Conservation (phyloP, 2,113 vertebrate genomes). For the Lagopus leucura region DNA sequence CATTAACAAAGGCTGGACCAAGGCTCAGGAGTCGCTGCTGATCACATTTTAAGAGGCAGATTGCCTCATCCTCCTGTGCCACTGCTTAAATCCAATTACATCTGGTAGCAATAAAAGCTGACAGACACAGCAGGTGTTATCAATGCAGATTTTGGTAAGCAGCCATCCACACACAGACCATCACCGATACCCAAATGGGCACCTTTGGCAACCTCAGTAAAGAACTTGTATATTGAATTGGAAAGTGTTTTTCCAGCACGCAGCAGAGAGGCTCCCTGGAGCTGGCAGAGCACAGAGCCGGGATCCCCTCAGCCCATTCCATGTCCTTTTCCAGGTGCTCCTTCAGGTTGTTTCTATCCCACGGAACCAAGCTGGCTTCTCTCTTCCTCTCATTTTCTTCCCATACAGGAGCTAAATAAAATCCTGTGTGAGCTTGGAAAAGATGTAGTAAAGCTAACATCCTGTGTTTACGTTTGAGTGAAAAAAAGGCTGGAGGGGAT, state of each 20-base stretch:
- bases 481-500: background rate
- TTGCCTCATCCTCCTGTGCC: conserved; percentile 8
- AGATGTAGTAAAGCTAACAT: background rate
- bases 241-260: conserved; percentile 16
- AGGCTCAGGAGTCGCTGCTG: background rate
- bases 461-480: background rate
- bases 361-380: background rate
- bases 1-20: background rate
- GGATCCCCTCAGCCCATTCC: background rate
- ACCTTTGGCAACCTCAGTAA: conserved; percentile 40
- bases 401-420: background rate
- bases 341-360: background rate
- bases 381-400: background rate
- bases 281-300: background rate
- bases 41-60: conserved; percentile 12
- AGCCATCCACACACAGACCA: background rate
- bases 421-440: background rate
- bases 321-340: background rate
- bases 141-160: background rate
- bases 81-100: conserved; percentile 23
- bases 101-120: conserved; percentile 52
- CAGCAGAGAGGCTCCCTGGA: background rate
- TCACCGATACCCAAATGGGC: conserved; percentile 1
- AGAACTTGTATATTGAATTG: background rate
- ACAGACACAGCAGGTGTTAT: conserved; percentile 46